These are phyloP conservation scores for Callitettix versicolor DNA, from an alignment of 1,140 invertebrate species.

Conservation along the genomic window DNA sequence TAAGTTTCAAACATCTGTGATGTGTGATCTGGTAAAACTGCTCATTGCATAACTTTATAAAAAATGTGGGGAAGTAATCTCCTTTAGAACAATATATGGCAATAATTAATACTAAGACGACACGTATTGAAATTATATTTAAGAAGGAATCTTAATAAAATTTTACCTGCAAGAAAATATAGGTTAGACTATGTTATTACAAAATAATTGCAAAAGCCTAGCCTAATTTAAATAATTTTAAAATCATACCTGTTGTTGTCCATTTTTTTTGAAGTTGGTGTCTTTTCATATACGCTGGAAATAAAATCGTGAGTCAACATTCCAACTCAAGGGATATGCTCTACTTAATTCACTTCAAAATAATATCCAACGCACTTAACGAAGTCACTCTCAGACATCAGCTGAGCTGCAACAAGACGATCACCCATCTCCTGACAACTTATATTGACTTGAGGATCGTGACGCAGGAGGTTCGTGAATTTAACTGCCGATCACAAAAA, in stretches of 20 bases:
- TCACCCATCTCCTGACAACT: slow-evolving; percentile 4
- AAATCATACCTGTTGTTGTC: slow-evolving; percentile 15
- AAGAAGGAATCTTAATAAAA: too few relatives aligned
- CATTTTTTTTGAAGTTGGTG: slow-evolving; percentile 11
- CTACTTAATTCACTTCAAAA: slow-evolving; percentile 15
- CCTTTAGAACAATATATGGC: not conserved
- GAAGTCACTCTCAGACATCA: slow-evolving; percentile 13
- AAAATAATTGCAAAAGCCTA: too few relatives aligned
- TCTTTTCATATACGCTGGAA: slow-evolving; percentile 14
- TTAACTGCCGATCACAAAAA: not conserved
- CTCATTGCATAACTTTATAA: not conserved
- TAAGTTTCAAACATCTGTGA: not conserved
- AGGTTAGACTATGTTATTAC: too few relatives aligned
- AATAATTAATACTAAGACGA: too few relatives aligned
- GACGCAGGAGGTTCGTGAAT: slow-evolving; percentile 13
- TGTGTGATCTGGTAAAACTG: not conserved
- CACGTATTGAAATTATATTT: too few relatives aligned
- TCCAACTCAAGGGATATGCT: slow-evolving; percentile 18
- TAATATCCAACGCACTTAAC: not conserved
- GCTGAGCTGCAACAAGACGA: slow-evolving; percentile 13
- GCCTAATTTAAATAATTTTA: too few relatives aligned
- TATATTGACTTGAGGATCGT: slow-evolving; percentile 16
- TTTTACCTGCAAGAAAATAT: too few relatives aligned
- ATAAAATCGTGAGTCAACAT: slow-evolving; percentile 21
- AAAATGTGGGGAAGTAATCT: not conserved